Conservation (phyloP, 1,140 invertebrate species). For the Pseudomyrmex flavicornis region DNA sequence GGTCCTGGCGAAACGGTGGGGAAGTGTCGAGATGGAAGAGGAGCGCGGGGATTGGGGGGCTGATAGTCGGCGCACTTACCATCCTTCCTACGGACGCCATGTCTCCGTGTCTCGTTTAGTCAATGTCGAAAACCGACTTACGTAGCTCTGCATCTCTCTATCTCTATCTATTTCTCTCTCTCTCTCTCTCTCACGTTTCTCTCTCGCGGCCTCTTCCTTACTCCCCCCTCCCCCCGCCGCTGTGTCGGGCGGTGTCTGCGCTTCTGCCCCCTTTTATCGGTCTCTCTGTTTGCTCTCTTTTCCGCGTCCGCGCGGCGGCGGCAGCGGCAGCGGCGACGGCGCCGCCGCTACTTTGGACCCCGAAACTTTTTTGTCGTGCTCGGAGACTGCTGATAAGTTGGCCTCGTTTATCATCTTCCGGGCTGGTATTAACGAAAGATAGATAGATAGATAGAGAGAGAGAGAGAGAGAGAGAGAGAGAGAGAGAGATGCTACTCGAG, state of each 20-base stretch:
- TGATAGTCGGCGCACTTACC: constrained; percentile 72
- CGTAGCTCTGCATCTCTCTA: constrained; percentile 51
- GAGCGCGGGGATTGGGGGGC: constrained; percentile 9
- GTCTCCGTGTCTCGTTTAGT: constrained; percentile 80
- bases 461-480: constrained; percentile 22
- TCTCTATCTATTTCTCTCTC: constrained; percentile 19
- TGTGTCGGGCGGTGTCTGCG: background rate
- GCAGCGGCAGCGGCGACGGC: background rate
- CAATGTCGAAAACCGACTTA: constrained; percentile 79
- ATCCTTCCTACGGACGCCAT: constrained; percentile 76
- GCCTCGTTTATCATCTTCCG: constrained; percentile 76
- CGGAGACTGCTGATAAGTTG: constrained; percentile 74
- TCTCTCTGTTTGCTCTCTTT: constrained; percentile 57
- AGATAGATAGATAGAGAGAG: too few relatives aligned
- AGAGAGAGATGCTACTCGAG: constrained; percentile 66
- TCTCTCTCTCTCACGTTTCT: constrained; percentile 17
- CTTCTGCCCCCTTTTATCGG: constrained; percentile 51
- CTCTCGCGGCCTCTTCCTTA: constrained; percentile 26
- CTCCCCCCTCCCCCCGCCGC: background rate
- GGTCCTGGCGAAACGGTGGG: constrained; percentile 67
- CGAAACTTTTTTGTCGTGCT: constrained; percentile 73
- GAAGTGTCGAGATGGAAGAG: constrained; percentile 59
- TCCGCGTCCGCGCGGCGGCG: constrained; percentile 41
- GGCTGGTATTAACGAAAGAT: constrained; percentile 67
- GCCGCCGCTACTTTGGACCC: constrained; percentile 68